A percentile compares a stretch with the other conserved stretches of the same genome.
Conservation (phyloP, 2,113 vertebrate genomes). For the Plectropomus leopardus region DNA sequence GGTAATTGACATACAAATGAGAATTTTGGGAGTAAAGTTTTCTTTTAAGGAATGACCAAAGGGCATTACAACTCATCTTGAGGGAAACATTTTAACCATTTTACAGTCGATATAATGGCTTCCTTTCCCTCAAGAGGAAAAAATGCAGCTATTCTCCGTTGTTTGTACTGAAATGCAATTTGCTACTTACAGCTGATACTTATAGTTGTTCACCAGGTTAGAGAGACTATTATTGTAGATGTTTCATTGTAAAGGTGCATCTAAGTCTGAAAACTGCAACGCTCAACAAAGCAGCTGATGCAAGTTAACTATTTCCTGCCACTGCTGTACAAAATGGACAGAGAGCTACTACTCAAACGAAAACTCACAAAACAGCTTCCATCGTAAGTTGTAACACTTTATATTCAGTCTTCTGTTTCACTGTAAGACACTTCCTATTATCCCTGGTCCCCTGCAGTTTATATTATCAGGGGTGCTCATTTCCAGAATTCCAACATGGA, state of each 20-base stretch:
- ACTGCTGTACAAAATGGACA: background rate
- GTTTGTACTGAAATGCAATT: background rate
- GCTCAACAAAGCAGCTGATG: background rate
- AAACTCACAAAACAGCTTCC: background rate
- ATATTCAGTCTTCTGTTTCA: background rate
- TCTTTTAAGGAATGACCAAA: background rate
- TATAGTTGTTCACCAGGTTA: too few relatives aligned
- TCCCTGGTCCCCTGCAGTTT: background rate
- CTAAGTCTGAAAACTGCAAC: background rate
- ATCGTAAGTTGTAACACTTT: background rate
- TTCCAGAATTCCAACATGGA: constrained; percentile 45
- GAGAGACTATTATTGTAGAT: background rate
- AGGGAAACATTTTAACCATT: background rate
- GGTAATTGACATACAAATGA: too few relatives aligned
- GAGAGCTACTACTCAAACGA: background rate
- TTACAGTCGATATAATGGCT: background rate
- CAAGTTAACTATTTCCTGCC: background rate
- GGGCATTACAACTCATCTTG: background rate
- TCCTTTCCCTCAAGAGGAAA: background rate
- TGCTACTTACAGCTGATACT: background rate
- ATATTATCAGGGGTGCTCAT: constrained; percentile 52
- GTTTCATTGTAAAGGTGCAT: background rate
- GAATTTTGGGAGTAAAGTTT: too few relatives aligned
- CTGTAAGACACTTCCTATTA: constrained; percentile 1
- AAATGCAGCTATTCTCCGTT: background rate